Base-by-base conservation (phyloP, 2,797 vertebrate genomes). In the Potorous gilbertii region DNA sequence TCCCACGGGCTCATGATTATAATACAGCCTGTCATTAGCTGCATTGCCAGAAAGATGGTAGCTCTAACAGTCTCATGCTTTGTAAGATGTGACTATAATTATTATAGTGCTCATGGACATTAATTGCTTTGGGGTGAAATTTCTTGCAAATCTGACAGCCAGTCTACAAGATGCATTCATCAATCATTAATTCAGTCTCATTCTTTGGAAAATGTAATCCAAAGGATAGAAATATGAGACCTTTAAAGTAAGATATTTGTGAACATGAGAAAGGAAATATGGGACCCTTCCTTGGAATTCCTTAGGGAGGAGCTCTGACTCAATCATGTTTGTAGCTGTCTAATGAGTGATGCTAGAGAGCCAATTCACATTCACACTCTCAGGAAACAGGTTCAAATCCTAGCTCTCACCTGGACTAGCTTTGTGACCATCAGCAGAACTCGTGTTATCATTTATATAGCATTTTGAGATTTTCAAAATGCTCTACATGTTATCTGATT, bases 171-270 rank as follows among this genome's bases (percentile, higher is more conserved):
- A 91, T 94, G 91, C 95, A 54, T 21, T 13, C 93, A 97, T 97
- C 96, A 97, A 97, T 97, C 97, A 97, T 98, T 96, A 94, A 97
- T 6, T 50, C 95, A 92, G 21, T n/a, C n/a, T 91, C 54, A 54
- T 97, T 97, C 97, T 97, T 96, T 94, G 90, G 93, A 96, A 97
- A 96, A 97, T 91, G 87, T 92, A 95, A 96, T 97, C 95, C 96
- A 95, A 96, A 93, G 96, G 91, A 89, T 94, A 59, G 40, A 46
- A 24, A 46, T 24, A 40, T 95, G 95, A 96, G 96, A 95, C 94
- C 59, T 95, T 92, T 94, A 95, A 92, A 96, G 96, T 54, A 96
- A 40, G 91, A 97, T 97, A 94, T 40, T 50, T n/a, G 95, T 55
- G 56, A 90, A 94, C 52, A 96, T 93, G 94, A 89, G 55, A 57